A percentile compares a stretch with the other conserved stretches of the same genome.
Evolutionary conservation across 2,888 invertebrate species (phyloP).

Genomic region (Aricia artaxerxes): DNA sequence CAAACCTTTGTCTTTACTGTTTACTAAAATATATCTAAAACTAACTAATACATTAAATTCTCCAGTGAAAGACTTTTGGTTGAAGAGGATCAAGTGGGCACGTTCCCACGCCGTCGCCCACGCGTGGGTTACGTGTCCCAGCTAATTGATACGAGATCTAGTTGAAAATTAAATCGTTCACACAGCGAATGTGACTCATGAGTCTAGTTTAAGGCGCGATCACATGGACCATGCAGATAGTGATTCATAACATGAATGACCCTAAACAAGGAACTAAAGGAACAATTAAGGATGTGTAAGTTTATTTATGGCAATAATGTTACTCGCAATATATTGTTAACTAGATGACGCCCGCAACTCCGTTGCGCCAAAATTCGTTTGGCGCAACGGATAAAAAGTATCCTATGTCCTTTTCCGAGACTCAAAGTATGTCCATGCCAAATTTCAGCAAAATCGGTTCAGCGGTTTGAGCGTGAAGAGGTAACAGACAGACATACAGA

Average conservation of each 20-base stretch:
- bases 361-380: too few relatives aligned
- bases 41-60: too few relatives aligned
- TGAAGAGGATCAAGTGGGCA: constrained; percentile 29
- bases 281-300: neutral
- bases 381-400: too few relatives aligned
- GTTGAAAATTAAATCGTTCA: constrained; percentile 74
- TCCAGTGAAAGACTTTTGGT: neutral
- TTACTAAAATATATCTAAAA: too few relatives aligned
- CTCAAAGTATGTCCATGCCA: too few relatives aligned
- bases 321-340: neutral
- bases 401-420: too few relatives aligned
- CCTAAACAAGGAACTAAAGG: neutral
- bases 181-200: constrained; percentile 51
- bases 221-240: neutral
- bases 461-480: too few relatives aligned
- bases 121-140: constrained; percentile 72
- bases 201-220: constrained; percentile 11
- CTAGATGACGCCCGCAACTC: too few relatives aligned
- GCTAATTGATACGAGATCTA: constrained; percentile 73
- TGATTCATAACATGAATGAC: neutral
- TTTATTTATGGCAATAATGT: neutral
- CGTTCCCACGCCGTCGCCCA: constrained; percentile 58
- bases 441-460: too few relatives aligned
- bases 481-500: too few relatives aligned
- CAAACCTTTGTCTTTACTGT: too few relatives aligned